Evolutionary conservation across 2,797 vertebrate species (phyloP), one percentile per base, ranked within the genome.

Genomic region (Myotis findleyi): DNA sequence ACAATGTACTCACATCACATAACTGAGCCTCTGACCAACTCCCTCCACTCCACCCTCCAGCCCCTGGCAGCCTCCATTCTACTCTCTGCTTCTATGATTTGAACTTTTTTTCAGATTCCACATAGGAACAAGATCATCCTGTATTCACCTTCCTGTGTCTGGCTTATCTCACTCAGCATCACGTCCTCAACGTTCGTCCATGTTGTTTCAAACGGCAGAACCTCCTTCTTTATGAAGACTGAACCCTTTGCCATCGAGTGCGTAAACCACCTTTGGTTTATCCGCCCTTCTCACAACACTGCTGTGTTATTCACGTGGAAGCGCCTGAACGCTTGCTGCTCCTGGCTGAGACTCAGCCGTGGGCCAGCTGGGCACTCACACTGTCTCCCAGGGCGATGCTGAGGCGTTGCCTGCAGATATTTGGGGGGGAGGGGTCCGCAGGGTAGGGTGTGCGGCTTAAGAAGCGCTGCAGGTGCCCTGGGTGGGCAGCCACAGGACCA

Each of bases 1-100:
- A 20, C 27, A 0, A 20, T 2, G 1, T 27, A 9, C 17, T n/a
- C 30, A 5, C 1, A 0, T 13, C 9, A 6, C 72, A 11, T 12
- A 18, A 2, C 44, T 0, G 16, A n/a, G 44, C 44, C 44, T 27
- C 72, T 9, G 16, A 20, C 41, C 72, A 18, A 17, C 23, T 9
- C 27, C 7, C 41, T 17, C 25, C 44, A 3, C 16, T 7, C 38
- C 71, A 1, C 7, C 71, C 71, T 14, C 6, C 13, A 8, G 38
- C 57, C 57, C 71, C 64, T 10, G 17, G 64, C n/a, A 33, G n/a
- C 64, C 64, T 33, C 7, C 25, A 13, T 13, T 59, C n/a, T 4
- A 18, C 17, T n/a, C 44, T 6, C 30, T 3, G 9, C 47, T 47
- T n/a, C 72, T 33, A 13, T 12, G 30, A 49, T 7, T 20, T 12